A percentile compares a stretch with the other conserved stretches of the same genome.
Conservation (phyloP, 2,888 invertebrate genomes). For the Periphyllus acericola region DNA sequence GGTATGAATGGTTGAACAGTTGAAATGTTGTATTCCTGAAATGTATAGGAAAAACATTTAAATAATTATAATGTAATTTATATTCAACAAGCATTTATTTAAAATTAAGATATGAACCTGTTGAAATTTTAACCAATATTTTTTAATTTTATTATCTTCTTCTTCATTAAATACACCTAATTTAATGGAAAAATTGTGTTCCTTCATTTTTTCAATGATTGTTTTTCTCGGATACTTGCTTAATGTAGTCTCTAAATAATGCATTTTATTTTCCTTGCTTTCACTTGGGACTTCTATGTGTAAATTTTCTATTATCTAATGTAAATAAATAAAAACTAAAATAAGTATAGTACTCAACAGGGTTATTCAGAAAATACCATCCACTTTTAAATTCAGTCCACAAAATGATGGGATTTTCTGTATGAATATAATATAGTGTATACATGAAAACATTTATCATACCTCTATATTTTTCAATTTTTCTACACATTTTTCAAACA, state of each 20-base stretch:
- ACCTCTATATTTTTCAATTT: background rate
- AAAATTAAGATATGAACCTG: background rate
- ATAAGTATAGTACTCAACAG: background rate
- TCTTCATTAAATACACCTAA: constrained; percentile 23
- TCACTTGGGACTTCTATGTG: background rate
- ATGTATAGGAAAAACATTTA: background rate
- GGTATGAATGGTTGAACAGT: constrained; percentile 31
- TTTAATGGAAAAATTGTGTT: background rate
- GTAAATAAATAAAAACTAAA: constrained; percentile 15
- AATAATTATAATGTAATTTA: background rate
- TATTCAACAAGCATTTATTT: background rate
- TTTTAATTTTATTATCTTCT: constrained; percentile 31
- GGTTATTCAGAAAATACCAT: background rate
- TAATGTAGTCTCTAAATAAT: constrained; percentile 23
- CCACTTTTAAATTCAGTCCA: background rate
- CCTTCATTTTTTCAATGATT: background rate
- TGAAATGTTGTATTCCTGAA: constrained; percentile 49
- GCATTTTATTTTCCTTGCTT: background rate
- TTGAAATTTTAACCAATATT: constrained; percentile 54
- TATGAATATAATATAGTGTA: background rate
- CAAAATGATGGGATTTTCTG: background rate
- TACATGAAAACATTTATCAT: background rate
- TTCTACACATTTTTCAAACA: constrained; percentile 17
- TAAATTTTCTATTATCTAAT: constrained; percentile 14
- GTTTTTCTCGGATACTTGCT: background rate